Evolutionary conservation across 2,113 vertebrate genomes (phyloP), one percentile per base, ranked within the genome.

Genomic region (Monarcha castaneiventris): DNA sequence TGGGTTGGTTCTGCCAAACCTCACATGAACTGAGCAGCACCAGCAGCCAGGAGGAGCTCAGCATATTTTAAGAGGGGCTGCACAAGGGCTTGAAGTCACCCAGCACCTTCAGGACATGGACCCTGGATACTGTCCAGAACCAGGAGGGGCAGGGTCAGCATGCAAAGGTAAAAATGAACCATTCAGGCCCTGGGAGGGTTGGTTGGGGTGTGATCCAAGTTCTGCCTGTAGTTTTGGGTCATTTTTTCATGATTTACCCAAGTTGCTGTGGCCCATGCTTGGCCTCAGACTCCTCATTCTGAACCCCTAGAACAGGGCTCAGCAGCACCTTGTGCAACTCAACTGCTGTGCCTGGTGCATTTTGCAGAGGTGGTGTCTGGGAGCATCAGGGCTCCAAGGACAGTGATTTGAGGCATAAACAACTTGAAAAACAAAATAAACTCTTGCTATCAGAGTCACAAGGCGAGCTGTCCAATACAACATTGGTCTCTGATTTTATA

Each of bases 401-500:
- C 72, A 62, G 32, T 37, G 90, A 88, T 46, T 68, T 35, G 27
- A 85, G 66, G 80, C 74, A 78, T 35, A 67, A 96, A 79, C 81
- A 88, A 73, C 78, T 83, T 75, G 26, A 41, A 79, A 85, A 91
- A 29, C 81, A 88, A 93, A 94, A 84, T 25, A 84, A 93, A 91
- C 67, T 89, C 95, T 81, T 93, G 83, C 72, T 95, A 92, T 97
- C 96, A 62, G 79, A 90, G 84, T 97, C 95, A 82, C n/a, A 71
- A 74, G 78, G 88, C 49, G 16, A 96, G 79, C 67, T 81, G 92
- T 94, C 96, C 96, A 96, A 94, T 85, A 75, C 92, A 93, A 90
- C 91, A 86, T 76, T 94, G 94, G 87, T 89, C 84, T 95, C 95
- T 77, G 95, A 97, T 83, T 97, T 96, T 97, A 89, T 96, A 96